Evolutionary conservation across 2,888 invertebrate genomes (phyloP), one percentile per base, ranked within the genome.

Genomic region (Amiota mariae): DNA sequence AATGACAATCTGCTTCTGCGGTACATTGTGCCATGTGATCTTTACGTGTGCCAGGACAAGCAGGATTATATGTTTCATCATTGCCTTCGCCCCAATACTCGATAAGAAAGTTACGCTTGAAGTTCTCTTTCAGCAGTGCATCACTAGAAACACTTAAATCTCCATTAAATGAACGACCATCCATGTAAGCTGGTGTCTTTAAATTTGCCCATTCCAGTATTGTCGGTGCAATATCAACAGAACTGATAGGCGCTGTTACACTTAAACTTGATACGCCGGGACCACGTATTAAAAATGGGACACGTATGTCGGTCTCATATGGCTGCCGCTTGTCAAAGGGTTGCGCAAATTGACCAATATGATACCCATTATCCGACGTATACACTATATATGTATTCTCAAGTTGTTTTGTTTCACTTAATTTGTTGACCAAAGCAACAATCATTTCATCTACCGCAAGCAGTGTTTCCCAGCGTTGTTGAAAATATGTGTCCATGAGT

Each of bases 301-400:
- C 94, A 80, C 94, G 92, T 61, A 97, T 94, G 86, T 98, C 98
- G 0, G 96, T 94, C 87, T 98, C 97, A 89, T 98, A 98, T 0
- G 96, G 95, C 84, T 97, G 96, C 1, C 97, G 91, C 87, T 98
- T 98, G 89, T 98, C 97, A 90, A 93, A 94, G 0, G 96, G 95
- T 90, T 96, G 93, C 2, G 95, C 93, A 90, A 96, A 97, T 90
- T 97, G 97, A 12, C 97, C 97, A 80, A 97, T 91, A 90, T 98
- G 97, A 89, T 94, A 98, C 24, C 97, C 97, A 90, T 97, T 96
- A 87, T 98, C 97, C 0, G 97, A 97, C 0, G 96, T 95, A 82
- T 93, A 96, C 70, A 97, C 92, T 0, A 97, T 87, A 82, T 94
- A 97, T 0, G 97, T 97, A 79, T 95, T 92, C 0, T 95, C 91